Base-by-base conservation (phyloP, 2,797 vertebrate species). In the Hemitrygon akajei region DNA sequence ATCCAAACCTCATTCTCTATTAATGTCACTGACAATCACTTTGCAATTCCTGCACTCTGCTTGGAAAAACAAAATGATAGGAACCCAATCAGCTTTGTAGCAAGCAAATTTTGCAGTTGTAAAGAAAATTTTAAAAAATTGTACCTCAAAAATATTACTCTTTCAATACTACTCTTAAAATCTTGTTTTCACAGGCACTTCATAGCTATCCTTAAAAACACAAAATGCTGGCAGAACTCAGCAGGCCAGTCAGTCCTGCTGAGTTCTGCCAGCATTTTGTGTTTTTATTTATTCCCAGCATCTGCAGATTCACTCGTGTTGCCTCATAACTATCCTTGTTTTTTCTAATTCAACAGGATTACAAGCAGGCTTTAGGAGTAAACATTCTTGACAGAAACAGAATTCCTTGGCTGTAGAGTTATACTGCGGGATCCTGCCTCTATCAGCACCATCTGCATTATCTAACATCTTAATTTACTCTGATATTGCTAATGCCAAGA, bases 381-480 rank as follows among this genome's bases (percentile, higher is more conserved):
- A 91, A 71, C 63, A 91, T 91, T 20, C 66, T 27, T 22, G 63
- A 71, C 89, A 91, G 34, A 91, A 91, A 71, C 9, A 40, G 20
- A 71, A 91, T 91, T 91, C n/a, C 66, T 91, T 66, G 37, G 37
- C 89, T 71, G 63, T 71, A 40, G 56, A 40, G 40, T 10, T 71
- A 73, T 91, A 91, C 66, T 40, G 89, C n/a, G 10, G 37, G 89
- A 91, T 91, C 22, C 34, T 63, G 60, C 77, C 94, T 94, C 95
- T 94, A 93, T 95, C 94, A 93, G 66, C 93, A 73, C 93, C 94
- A 77, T 91, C 94, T 81, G 95, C 69, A 95, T 0, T 94, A 94
- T 95, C 93, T 93, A 94, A 95, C 94, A 95, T 95, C 96, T 97
- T 97, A 97, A 97, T 97, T 97, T 97, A 96, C 95, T 96, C 93